These are phyloP conservation scores for Meteorus sp. DNA, from an alignment of 1,140 invertebrate species.

Conservation along the genomic window DNA sequence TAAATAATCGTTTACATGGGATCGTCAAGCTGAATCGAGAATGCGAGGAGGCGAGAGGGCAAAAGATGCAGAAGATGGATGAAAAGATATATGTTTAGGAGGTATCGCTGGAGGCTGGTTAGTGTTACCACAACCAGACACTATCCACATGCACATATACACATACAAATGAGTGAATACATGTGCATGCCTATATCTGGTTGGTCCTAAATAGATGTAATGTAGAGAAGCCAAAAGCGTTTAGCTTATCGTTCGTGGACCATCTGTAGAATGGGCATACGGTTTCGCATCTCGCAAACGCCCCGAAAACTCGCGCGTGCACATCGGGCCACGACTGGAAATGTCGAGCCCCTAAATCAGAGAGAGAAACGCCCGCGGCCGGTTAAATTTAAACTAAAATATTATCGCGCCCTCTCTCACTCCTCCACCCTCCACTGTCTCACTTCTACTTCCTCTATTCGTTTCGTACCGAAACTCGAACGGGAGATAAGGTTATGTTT, in stretches of 20 bases:
- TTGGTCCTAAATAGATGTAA: conserved; percentile 3
- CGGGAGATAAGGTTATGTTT: conserved; percentile 35
- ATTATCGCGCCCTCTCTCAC: conserved; percentile 32
- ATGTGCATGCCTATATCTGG: background rate
- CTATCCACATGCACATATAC: background rate
- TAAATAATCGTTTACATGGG: no score
- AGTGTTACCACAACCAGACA: background rate
- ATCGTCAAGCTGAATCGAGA: no score
- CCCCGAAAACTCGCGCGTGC: no score
- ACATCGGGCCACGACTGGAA: background rate
- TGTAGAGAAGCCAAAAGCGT: conserved; percentile 19
- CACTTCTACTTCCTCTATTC: no score
- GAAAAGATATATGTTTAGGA: conserved; percentile 9
- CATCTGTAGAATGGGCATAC: conserved; percentile 15
- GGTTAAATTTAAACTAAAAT: conserved; percentile 37
- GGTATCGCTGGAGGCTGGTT: conserved; percentile 10
- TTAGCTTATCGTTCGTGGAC: conserved; percentile 29
- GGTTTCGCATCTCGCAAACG: background rate
- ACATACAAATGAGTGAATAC: background rate
- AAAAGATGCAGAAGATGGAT: conserved; percentile 12
- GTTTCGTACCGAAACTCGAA: no score
- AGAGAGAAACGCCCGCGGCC: conserved; percentile 23
- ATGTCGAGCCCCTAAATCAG: conserved; percentile 40
- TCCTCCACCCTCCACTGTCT: no score
- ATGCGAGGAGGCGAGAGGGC: background rate